These are phyloP conservation scores for Lepilemur ruficaudatus DNA, from an alignment of 2,797 vertebrate species.

Conservation along the genomic window DNA sequence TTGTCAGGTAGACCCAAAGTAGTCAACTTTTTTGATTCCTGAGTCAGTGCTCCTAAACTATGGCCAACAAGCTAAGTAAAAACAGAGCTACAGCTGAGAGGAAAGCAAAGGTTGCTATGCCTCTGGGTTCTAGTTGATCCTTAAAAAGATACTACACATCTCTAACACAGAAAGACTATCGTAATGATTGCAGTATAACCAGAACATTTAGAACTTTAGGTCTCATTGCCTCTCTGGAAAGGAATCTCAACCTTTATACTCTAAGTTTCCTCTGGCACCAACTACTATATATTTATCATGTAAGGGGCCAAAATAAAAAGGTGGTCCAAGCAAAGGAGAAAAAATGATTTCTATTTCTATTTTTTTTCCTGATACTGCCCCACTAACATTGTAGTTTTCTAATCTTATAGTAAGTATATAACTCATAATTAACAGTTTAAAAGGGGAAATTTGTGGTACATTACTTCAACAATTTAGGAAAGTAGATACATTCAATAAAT, in stretches of 20 bases:
- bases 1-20: background rate
- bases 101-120: background rate
- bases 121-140: background rate
- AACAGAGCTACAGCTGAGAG: background rate
- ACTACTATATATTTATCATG: background rate
- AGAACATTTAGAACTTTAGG: background rate
- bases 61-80: background rate
- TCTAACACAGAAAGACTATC: background rate
- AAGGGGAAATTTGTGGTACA: background rate
- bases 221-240: background rate
- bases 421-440: background rate
- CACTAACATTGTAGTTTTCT: background rate
- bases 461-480: background rate
- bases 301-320: background rate
- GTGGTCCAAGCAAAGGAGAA: slow-evolving; percentile 10
- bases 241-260: background rate
- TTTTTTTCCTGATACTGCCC: background rate
- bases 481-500: background rate
- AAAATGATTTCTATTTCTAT: background rate
- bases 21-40: slow-evolving; percentile 1
- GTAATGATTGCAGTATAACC: background rate
- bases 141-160: background rate
- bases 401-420: background rate
- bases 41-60: background rate
- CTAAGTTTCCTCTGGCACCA: background rate